Conservation (phyloP, 2,888 invertebrate species). For the Pyrochroa serraticornis region DNA sequence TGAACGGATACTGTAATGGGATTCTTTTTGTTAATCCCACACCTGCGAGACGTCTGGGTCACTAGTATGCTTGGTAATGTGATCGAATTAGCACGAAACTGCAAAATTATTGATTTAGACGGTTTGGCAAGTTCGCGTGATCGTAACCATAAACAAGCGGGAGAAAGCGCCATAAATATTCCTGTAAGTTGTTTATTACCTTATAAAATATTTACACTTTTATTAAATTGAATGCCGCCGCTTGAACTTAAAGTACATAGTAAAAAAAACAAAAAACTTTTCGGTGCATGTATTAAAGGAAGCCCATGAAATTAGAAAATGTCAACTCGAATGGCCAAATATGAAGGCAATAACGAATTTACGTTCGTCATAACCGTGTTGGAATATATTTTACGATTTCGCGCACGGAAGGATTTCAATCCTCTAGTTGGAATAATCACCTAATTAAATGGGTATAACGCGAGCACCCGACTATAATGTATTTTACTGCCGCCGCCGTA, state of each 20-base stretch:
- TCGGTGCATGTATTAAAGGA: slow-evolving; percentile 9
- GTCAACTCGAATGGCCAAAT: slow-evolving; percentile 18
- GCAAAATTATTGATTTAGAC: slow-evolving; percentile 21
- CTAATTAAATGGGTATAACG: slow-evolving; percentile 35
- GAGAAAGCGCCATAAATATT: slow-evolving; percentile 22
- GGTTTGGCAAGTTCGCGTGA: slow-evolving; percentile 19
- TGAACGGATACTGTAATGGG: background rate
- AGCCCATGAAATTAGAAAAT: slow-evolving; percentile 23
- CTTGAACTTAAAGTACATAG: slow-evolving; percentile 1
- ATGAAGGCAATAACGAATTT: slow-evolving; percentile 25
- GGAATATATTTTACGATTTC: slow-evolving; percentile 30
- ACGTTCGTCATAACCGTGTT: slow-evolving; percentile 21
- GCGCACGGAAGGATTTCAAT: slow-evolving; percentile 34
- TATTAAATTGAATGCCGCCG: slow-evolving; percentile 24
- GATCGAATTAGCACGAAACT: slow-evolving; percentile 13
- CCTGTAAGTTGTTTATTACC: slow-evolving; percentile 23
- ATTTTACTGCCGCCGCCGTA: slow-evolving; percentile 24
- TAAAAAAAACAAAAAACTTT: slow-evolving; percentile 6
- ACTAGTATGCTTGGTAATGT: slow-evolving; percentile 2
- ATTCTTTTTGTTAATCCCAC: background rate
- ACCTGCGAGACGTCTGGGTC: slow-evolving; percentile 3
- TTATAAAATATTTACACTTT: slow-evolving; percentile 26
- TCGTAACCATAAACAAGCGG: slow-evolving; percentile 20
- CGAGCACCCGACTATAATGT: slow-evolving; percentile 25
- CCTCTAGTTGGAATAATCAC: slow-evolving; percentile 36